Conservation (phyloP, 2,888 invertebrate genomes). For the Ypsolopha sequella region DNA sequence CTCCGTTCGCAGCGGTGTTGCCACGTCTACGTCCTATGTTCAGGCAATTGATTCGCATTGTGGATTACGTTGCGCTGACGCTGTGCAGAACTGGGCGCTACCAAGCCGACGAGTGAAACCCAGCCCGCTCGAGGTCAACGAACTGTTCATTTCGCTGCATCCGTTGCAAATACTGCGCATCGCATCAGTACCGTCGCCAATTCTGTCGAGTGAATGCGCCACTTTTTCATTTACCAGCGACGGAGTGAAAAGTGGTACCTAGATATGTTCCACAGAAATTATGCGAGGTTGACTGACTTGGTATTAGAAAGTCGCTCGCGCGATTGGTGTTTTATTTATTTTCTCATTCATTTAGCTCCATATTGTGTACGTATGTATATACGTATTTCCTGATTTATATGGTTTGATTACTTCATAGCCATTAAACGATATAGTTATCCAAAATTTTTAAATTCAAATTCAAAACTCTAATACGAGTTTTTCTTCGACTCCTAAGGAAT, state of each 20-base stretch:
- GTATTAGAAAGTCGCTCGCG: constrained; percentile 40
- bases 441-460: too few species aligned
- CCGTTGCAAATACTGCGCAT: constrained; percentile 65
- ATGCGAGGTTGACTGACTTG: constrained; percentile 27
- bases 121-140: constrained; percentile 58
- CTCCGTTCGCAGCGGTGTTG: constrained; percentile 19
- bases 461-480: too few species aligned
- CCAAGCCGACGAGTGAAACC: constrained; percentile 53
- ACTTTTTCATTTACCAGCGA: constrained; percentile 37
- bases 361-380: not conserved
- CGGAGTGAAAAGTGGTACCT: constrained; percentile 41
- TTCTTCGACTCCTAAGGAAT: too few species aligned
- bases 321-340: not conserved
- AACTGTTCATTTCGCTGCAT: constrained; percentile 69
- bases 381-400: not conserved
- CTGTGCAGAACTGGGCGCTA: constrained; percentile 22
- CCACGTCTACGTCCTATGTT: constrained; percentile 30
- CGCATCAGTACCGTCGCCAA: constrained; percentile 55
- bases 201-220: constrained; percentile 48
- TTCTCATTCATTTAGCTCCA: constrained; percentile 11
- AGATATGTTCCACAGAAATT: constrained; percentile 33
- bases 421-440: not conserved
- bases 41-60: constrained; percentile 28
- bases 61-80: constrained; percentile 18
- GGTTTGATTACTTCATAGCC: not conserved